Evolutionary conservation across 2,113 vertebrate genomes (phyloP).

Genomic region (Actinemys pallida): DNA sequence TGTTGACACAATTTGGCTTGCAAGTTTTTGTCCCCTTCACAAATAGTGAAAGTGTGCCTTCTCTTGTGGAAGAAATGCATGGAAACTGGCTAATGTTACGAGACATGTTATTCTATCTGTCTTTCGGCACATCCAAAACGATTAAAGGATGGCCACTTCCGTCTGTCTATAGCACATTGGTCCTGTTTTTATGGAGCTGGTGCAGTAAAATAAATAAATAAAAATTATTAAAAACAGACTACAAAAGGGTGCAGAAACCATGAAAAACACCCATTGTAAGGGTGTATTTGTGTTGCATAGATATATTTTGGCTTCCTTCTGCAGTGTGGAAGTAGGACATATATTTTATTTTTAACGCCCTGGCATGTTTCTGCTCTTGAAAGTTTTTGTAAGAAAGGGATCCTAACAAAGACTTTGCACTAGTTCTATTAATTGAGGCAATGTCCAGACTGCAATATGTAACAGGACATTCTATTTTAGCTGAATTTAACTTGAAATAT

Average conservation of each 20-base stretch:
- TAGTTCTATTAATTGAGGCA: conserved; percentile 26
- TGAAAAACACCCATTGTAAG: not conserved
- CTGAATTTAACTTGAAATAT: conserved; percentile 24
- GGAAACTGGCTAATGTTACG: not conserved
- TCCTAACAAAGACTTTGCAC: not conserved
- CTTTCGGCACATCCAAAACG: fast-evolving
- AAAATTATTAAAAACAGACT: not conserved
- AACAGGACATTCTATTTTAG: conserved; percentile 43
- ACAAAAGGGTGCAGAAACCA: not conserved
- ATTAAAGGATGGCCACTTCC: fast-evolving
- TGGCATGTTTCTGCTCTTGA: conserved; percentile 15
- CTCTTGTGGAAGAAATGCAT: not conserved
- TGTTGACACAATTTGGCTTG: not conserved
- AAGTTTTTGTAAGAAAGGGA: conserved; percentile 1
- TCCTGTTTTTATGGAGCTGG: fast-evolving
- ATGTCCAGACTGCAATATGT: not conserved
- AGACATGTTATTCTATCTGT: not conserved
- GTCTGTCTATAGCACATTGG: not conserved
- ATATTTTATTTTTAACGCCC: conserved; percentile 20
- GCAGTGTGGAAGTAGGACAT: not conserved
- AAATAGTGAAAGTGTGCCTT: not conserved
- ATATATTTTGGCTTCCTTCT: conserved; percentile 1
- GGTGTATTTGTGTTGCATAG: not conserved
- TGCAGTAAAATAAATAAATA: not conserved
- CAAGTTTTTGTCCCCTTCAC: not conserved